Base-by-base conservation (phyloP, 2,888 invertebrate genomes). In the Tachystola acroxantha region DNA sequence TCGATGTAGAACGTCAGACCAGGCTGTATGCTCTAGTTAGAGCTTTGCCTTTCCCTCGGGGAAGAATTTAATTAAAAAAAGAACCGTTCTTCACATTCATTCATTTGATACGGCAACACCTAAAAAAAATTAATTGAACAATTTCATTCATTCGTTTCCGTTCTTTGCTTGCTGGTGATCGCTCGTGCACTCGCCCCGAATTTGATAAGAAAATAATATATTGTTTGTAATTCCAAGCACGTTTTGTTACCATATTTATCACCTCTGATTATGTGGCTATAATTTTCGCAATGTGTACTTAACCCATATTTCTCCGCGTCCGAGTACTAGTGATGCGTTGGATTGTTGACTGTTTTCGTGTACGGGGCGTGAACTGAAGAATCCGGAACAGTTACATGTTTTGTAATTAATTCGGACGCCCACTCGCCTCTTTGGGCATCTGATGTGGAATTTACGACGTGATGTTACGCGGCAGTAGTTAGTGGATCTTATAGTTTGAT, bases 381-480 rank as follows among this genome's bases (percentile, higher is more conserved):
- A 36, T 39, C 37, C 52, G 60, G 64, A 65, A 66, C 59, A 69
- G 59, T 67, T 74, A 63, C 54, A 73, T 77, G 75, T 80, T 81
- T 82, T 76, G 74, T 69, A 77, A 71, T 74, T 69, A 66, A 71
- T 68, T 69, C 59, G 55, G 62, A 66, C 76, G 73, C 75, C 76
- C 66, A 75, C 70, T 51, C 44, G 38, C 37, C 51, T 44, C 60
- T 53, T 50, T 46, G 53, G 51, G 42, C 43, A 53, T 56, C 51
- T 53, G 56, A 53, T 48, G 51, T 61, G 55, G 51, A 19, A 20
- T 65, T 58, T 58, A 49, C 48, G 43, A 48, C 55, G 53, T 64
- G 76, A 78, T 80, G 77, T 53, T 74, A 57, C 47, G 27, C 31
- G 37, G 24, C 39, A 6, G 6, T 36, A 26, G 16, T 13, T 32